A percentile compares a stretch with the other conserved stretches of the same genome.
Conservation (phyloP, 2,113 vertebrate species). For the Nothocercus nigrocapillus region DNA sequence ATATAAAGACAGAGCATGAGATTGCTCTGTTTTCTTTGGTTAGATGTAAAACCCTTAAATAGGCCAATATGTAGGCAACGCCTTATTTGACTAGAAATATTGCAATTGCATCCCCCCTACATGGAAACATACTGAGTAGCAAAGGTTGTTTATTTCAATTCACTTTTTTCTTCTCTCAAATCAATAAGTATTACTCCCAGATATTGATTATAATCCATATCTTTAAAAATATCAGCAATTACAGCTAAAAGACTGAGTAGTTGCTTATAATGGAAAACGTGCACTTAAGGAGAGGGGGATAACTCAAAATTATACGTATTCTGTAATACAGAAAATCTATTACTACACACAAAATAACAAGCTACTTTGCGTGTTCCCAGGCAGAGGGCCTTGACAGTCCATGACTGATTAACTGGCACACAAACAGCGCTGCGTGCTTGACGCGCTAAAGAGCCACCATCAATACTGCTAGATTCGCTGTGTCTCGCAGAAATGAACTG, state of each 20-base stretch:
- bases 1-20: not conserved
- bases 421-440: not conserved
- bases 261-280: not conserved
- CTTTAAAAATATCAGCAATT: not conserved
- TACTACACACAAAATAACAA: not conserved
- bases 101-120: not conserved
- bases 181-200: not conserved
- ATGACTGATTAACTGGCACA: not conserved
- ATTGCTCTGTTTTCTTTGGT: constrained; percentile 21
- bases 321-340: not conserved
- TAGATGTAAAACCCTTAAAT: not conserved
- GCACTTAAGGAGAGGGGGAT: not conserved
- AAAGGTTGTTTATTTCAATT: not conserved
- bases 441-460: not conserved
- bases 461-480: not conserved
- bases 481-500: not conserved
- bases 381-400: not conserved
- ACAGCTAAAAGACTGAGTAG: not conserved
- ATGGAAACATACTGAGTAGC: not conserved
- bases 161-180: not conserved
- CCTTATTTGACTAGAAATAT: not conserved
- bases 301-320: not conserved
- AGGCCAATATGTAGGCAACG: not conserved
- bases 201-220: not conserved
- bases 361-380: not conserved